Evolutionary conservation across 2,113 vertebrate species (phyloP), one percentile per base, ranked within the genome.

Genomic region (Arizona elegans): DNA sequence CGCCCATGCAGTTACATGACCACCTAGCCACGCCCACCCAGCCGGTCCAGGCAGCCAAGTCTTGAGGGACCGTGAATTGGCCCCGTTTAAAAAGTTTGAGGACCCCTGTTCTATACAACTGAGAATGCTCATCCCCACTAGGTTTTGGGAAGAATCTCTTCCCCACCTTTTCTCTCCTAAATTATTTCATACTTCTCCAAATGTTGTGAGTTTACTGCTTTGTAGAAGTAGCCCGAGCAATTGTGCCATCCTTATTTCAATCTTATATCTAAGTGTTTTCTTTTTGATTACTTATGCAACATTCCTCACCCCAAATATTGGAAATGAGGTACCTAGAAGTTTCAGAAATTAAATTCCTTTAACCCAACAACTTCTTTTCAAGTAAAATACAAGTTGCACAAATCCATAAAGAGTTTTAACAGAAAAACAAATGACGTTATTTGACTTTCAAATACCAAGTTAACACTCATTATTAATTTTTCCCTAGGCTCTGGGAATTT

Each of bases 401-500:
- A 87, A 52, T 52, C n/a, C 5, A 29, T 12, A 52, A 53, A 87
- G 47, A 26, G 21, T 86, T 62, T 52, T 13, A 52, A 87, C 12
- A 29, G 11, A 53, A 52, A 43, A 53, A 29, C 26, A 87, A 86
- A 21, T 23, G 17, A 10, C 1, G 1, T 81, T 43, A 62, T 53
- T 89, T n/a, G 24, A 92, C 26, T 43, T 11, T 91, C 38, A 88
- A 4, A 87, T 38, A 59, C 87, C 65, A 95, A 53, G 58, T 43
- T 0, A 94, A 75, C 56, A 92, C 95, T 93, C 86, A 54, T 87
- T 55, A 94, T 92, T 23, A 38, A 8, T 86, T 50, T 55, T 8
- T 10, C 93, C 43, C 87, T 29, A 26, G 86, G 43, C 86, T 95
- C 62, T 94, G 24, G 10, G 81, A 87, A 93, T 91, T 94, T 96